Evolutionary conservation across 2,797 vertebrate species (phyloP).

Genomic region (Melanotaenia nigrans): DNA sequence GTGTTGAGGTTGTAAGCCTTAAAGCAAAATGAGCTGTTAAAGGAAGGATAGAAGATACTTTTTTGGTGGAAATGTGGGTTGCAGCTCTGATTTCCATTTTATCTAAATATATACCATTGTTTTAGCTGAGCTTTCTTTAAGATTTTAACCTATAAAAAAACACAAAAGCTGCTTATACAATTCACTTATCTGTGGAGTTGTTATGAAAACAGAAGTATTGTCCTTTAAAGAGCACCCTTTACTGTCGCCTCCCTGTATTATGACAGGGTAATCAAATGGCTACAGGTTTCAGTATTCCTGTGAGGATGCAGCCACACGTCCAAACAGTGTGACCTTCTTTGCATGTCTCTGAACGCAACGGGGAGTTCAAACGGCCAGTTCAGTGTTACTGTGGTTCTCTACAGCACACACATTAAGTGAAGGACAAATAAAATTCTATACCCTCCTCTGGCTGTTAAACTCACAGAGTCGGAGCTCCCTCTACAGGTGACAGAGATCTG

Average conservation of each 20-base stretch:
- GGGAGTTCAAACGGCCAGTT: conserved; percentile 9
- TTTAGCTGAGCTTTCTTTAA: conserved; percentile 3
- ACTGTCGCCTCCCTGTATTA: conserved; percentile 22
- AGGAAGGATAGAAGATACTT: background rate
- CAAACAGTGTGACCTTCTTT: conserved; percentile 27
- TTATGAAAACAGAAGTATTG: background rate
- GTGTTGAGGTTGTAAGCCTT: conserved; percentile 6
- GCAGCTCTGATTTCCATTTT: too few species aligned
- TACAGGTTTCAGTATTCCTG: conserved; percentile 15
- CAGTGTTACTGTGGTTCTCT: conserved; percentile 26
- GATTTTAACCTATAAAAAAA: background rate
- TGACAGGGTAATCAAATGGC: conserved; percentile 18
- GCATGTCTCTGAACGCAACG: conserved; percentile 1
- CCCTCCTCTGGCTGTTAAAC: background rate
- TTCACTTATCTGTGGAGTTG: background rate
- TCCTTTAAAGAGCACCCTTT: conserved; percentile 25
- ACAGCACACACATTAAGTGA: conserved; percentile 19
- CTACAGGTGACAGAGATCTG: conserved; percentile 47
- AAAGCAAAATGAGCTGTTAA: background rate
- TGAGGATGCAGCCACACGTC: conserved; percentile 12
- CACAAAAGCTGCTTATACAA: background rate
- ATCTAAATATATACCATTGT: conserved; percentile 21
- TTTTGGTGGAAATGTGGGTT: background rate
- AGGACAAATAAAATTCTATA: conserved; percentile 24
- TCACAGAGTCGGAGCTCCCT: conserved; percentile 67